Evolutionary conservation across 2,113 vertebrate species (phyloP), one percentile per base, ranked within the genome.

Genomic region (Lepisosteus oculatus): DNA sequence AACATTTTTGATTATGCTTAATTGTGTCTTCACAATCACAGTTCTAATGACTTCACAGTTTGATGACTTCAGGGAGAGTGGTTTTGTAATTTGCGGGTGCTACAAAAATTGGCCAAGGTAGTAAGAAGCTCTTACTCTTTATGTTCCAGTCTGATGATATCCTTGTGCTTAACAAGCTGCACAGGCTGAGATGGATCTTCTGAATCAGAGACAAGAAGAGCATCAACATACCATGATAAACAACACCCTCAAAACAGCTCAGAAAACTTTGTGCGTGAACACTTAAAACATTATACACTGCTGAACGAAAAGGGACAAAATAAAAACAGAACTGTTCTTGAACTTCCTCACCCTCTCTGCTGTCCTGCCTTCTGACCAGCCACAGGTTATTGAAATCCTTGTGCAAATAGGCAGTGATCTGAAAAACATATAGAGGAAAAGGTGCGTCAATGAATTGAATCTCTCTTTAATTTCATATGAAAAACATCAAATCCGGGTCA

Each of bases 311-410:
- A 67, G 42, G 9, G 66, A 6, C 9, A 67, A 12, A 5, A 12
- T 45, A 1, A 42, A 44, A 67, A 67, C 45, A 67, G 45, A 67
- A 61, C 6, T 61, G 29, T 29, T 61, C 1, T 3, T n/a, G 13
- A 12, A 17, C 47, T 47, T 66, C 61, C 83, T 95, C 90, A 98
- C 97, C 92, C 78, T 90, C 71, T 65, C 86, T 87, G 3, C 81
- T 59, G 67, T 93, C 85, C 47, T 81, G 90, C 75, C 89, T 96
- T 85, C 94, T 97, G 86, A 99, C 90, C 72, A 97, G 88, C 97
- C 97, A 99, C 74, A 99, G 68, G 81, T 99, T 99, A 89, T 99
- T 99, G 73, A 91, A 90, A 85, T 99, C 97, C 75, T 99, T 99
- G 81, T 98, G 96, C 61, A 95, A 91, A 80, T 99, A 99, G 15